phyloP scores from a whole-genome alignment of 1,140 invertebrate genomes.

The Melanaphis sacchari region DNA sequence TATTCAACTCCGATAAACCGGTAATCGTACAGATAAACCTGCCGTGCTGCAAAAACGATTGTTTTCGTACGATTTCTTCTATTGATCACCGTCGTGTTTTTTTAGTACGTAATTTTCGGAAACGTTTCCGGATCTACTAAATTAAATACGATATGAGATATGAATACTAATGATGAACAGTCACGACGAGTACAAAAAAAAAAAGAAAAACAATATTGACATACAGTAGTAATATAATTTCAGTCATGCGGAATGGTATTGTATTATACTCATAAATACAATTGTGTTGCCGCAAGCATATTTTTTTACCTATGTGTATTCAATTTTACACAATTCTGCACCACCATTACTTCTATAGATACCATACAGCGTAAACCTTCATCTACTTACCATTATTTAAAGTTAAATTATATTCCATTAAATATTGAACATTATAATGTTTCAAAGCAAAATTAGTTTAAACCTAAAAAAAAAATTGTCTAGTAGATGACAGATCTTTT shows the following conservation, averaged over 20 bases:
- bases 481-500: neutral
- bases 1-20: neutral
- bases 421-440: neutral
- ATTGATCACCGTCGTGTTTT: neutral
- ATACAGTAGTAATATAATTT: neutral
- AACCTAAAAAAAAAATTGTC: neutral
- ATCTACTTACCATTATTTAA: neutral
- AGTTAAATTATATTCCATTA: neutral
- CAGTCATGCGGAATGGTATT: neutral
- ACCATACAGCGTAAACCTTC: neutral
- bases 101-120: neutral
- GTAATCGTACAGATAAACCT: neutral
- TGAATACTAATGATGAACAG: neutral
- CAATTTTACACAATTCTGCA: neutral
- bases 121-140: neutral
- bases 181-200: neutral
- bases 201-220: neutral
- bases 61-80: neutral
- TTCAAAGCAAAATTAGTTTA: neutral
- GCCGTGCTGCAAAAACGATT: neutral
- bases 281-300: neutral
- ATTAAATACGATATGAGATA: neutral
- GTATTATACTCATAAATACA: too few relatives aligned
- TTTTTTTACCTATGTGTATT: too few relatives aligned
- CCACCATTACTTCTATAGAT: neutral